Evolutionary conservation across 2,113 vertebrate genomes (phyloP).

Genomic region (Caracal caracal): DNA sequence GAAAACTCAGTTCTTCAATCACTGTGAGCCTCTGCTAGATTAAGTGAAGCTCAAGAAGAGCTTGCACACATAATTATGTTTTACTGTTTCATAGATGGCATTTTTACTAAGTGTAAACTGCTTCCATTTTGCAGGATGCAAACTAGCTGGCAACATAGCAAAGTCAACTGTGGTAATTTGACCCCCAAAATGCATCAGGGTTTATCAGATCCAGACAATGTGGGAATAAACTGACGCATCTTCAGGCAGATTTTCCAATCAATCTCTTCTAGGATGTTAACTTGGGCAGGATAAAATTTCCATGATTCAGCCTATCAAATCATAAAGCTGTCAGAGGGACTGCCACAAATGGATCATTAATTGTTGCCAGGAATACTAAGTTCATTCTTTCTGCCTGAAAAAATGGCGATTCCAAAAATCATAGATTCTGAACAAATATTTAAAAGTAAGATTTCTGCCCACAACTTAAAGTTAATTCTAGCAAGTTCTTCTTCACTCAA

Average conservation of each 20-base stretch:
- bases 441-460: constrained; percentile 19
- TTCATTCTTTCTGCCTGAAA: constrained; percentile 50
- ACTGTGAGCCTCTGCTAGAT: not conserved
- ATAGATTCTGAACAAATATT: constrained; percentile 14
- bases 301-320: constrained; percentile 63
- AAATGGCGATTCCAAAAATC: constrained; percentile 5
- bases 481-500: not conserved
- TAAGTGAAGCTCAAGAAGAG: constrained; percentile 18
- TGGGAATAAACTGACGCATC: constrained; percentile 60
- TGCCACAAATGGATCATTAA: constrained; percentile 62
- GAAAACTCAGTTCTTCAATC: constrained; percentile 17
- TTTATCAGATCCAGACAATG: constrained; percentile 77
- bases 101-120: constrained; percentile 75
- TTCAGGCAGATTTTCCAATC: constrained; percentile 70
- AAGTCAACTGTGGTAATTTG: constrained; percentile 60
- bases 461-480: constrained; percentile 29
- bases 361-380: constrained; percentile 61
- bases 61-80: constrained; percentile 41
- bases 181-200: constrained; percentile 43
- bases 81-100: constrained; percentile 59
- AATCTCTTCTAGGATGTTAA: constrained; percentile 52
- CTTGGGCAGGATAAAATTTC: constrained; percentile 47
- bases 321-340: constrained; percentile 70
- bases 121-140: constrained; percentile 70
- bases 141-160: constrained; percentile 74